These are phyloP conservation scores for Pseudomyrmex dendroicus DNA, from an alignment of 1,140 invertebrate genomes.

Conservation along the genomic window DNA sequence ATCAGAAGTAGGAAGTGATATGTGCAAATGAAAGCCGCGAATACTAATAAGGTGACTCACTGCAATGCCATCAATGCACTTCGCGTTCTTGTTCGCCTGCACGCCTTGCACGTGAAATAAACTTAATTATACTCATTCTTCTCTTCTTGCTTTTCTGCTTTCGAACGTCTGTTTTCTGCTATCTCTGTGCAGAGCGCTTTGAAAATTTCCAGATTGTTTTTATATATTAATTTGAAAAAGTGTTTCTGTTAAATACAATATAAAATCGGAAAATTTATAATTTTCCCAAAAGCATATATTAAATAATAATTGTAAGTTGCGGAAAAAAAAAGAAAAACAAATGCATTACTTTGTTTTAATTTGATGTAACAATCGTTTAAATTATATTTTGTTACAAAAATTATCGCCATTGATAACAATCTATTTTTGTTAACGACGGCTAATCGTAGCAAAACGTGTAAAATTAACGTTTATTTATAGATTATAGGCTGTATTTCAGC, in stretches of 20 bases:
- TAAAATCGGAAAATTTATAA: no score
- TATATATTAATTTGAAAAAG: no score
- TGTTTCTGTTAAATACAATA: no score
- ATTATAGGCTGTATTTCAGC: not conserved
- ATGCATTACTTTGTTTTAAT: not conserved
- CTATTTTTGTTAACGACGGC: no score
- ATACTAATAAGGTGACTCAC: conserved; percentile 61
- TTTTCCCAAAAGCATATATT: no score
- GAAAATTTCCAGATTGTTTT: no score
- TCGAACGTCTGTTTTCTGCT: not conserved
- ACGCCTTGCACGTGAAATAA: not conserved
- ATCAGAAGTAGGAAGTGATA: conserved; percentile 39
- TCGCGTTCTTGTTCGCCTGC: not conserved
- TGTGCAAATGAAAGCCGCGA: conserved; percentile 25
- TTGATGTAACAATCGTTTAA: not conserved
- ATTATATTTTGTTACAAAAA: not conserved
- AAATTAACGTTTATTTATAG: not conserved
- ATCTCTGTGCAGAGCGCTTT: no score
- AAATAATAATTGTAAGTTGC: not conserved
- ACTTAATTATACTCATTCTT: not conserved
- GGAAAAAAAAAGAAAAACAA: not conserved
- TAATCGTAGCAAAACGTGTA: not conserved
- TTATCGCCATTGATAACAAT: no score
- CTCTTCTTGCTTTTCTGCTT: not conserved
- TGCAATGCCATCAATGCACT: conserved; percentile 6